Evolutionary conservation across 2,113 vertebrate genomes (phyloP).

Genomic region (Coregonus clupeaformis): DNA sequence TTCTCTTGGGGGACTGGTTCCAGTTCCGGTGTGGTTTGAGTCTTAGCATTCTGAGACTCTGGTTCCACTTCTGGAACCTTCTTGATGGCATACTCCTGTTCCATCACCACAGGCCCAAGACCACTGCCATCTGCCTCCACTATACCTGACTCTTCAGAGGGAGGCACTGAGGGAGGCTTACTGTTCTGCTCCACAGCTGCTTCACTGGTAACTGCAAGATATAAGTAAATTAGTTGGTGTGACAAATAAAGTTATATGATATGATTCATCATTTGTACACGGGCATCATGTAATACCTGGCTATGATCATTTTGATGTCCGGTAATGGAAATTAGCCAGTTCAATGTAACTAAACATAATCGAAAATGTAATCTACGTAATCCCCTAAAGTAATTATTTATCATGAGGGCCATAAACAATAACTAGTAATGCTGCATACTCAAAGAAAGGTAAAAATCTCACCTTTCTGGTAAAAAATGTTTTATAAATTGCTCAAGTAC

Average conservation of each 20-base stretch:
- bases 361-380: too few relatives aligned
- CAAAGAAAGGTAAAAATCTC: too few relatives aligned
- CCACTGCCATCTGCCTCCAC: constrained; percentile 55
- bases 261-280: neutral
- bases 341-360: too few relatives aligned
- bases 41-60: constrained; percentile 38
- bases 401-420: too few relatives aligned
- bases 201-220: constrained; percentile 66
- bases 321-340: neutral
- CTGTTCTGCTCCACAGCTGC: constrained; percentile 57
- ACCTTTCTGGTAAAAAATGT: too few relatives aligned
- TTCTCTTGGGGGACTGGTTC: constrained; percentile 19
- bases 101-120: constrained; percentile 56
- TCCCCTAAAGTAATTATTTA: too few relatives aligned
- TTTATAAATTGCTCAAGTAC: too few relatives aligned
- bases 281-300: neutral
- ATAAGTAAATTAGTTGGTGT: neutral
- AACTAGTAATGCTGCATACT: too few relatives aligned
- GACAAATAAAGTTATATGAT: neutral
- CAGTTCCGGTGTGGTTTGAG: constrained; percentile 11
- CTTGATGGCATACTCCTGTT: constrained; percentile 51
- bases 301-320: neutral
- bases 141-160: constrained; percentile 27
- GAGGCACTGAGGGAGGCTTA: constrained; percentile 51
- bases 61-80: neutral